Conservation (phyloP, 1,140 invertebrate genomes). For the Drosophila neocordata region DNA sequence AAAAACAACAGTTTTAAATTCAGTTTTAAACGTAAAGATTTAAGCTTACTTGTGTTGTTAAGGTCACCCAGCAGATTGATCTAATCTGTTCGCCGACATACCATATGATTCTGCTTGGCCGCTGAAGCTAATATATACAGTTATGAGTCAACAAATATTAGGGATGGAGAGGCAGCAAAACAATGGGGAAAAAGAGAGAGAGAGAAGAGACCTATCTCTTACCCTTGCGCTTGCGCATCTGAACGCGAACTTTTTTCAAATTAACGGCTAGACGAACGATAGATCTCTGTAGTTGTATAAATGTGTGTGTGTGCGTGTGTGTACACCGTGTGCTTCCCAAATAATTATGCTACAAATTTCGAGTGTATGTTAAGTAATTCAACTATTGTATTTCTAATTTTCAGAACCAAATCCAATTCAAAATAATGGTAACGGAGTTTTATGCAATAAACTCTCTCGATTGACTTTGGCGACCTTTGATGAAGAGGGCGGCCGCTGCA, state of each 20-base stretch:
- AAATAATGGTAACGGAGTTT: slow-evolving; percentile 81
- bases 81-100: neutral
- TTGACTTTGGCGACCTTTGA: slow-evolving; percentile 94
- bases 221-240: no score
- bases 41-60: neutral
- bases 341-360: no score
- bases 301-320: no score
- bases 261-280: no score
- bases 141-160: neutral
- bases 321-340: no score
- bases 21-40: no score
- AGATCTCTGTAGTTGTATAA: no score
- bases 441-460: slow-evolving; percentile 94
- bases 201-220: no score
- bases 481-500: slow-evolving; percentile 91
- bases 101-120: neutral
- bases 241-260: no score
- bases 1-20: neutral
- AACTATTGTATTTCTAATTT: slow-evolving; percentile 21
- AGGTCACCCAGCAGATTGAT: neutral
- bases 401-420: slow-evolving; percentile 82
- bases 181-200: no score
- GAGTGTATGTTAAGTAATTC: neutral
- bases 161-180: no score
- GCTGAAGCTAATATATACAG: neutral